These are phyloP conservation scores for Acanthosepion pharaonis DNA, from an alignment of 2,888 invertebrate genomes.

Conservation along the genomic window DNA sequence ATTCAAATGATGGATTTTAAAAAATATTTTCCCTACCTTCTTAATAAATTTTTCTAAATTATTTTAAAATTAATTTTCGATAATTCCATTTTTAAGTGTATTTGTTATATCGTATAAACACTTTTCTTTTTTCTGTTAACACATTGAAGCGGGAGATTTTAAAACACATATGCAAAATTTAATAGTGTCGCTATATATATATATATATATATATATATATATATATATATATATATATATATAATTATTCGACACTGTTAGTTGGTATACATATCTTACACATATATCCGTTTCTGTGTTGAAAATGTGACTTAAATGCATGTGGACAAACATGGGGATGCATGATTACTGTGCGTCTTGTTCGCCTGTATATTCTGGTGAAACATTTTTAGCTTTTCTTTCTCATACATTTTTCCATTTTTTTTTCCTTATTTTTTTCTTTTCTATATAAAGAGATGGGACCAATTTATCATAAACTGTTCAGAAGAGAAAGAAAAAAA, in stretches of 20 bases:
- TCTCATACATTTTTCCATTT: not conserved
- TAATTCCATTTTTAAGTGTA: not conserved
- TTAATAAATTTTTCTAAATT: not conserved
- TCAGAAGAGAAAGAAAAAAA: not conserved
- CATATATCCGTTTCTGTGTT: not conserved
- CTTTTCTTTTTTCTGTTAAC: not conserved
- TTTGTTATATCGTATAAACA: not conserved
- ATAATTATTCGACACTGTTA: not conserved
- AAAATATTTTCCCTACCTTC: not conserved
- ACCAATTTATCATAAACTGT: not conserved
- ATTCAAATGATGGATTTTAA: not conserved
- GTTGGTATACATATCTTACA: slow-evolving; percentile 7
- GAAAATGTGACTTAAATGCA: not conserved
- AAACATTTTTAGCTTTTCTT: not conserved
- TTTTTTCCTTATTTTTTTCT: too few relatives aligned
- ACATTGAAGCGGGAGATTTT: not conserved
- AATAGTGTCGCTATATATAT: not conserved
- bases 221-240: slow-evolving; percentile 33
- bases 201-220: slow-evolving; percentile 15
- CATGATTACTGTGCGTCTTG: not conserved
- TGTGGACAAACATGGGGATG: not conserved
- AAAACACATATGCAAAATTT: not conserved
- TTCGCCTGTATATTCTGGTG: not conserved
- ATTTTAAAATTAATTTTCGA: not conserved
- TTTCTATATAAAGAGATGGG: not conserved